Conservation (phyloP, 2,113 vertebrate species). For the Poicephalus gulielmi region DNA sequence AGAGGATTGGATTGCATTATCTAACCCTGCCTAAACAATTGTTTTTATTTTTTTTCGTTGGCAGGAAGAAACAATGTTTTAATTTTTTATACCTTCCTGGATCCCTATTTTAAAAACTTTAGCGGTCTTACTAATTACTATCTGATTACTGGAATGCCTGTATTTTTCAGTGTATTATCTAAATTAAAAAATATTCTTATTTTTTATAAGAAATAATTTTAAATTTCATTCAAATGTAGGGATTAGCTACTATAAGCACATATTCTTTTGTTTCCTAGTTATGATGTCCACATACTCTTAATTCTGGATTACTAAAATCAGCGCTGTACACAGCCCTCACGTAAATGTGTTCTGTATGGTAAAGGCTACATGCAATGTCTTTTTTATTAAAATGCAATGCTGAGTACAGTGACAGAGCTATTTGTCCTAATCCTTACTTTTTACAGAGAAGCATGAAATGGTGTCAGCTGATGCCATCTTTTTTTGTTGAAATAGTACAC, state of each 20-base stretch:
- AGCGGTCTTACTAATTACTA: not conserved
- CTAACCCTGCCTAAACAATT: not conserved
- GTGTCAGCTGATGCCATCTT: not conserved
- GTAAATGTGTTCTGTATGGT: not conserved
- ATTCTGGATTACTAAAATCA: not conserved
- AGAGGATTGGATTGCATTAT: not conserved
- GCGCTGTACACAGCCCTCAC: rapidly evolving
- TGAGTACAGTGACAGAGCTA: not conserved
- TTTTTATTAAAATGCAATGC: not conserved
- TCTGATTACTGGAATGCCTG: not conserved
- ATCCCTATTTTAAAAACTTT: not conserved
- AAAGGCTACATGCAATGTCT: not conserved
- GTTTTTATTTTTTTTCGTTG: not conserved
- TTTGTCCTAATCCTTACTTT: not conserved
- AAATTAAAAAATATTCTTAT: not conserved
- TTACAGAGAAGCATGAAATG: not conserved
- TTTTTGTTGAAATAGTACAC: not conserved
- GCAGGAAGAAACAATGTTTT: not conserved
- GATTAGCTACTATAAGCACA: not conserved
- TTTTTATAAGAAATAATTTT: not conserved
- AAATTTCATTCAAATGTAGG: not conserved
- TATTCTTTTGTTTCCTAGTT: not conserved
- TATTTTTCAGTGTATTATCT: not conserved
- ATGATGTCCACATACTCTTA: not conserved
- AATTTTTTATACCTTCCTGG: not conserved